Base-by-base conservation (phyloP, 2,113 vertebrate species). In the Catagonus wagneri region DNA sequence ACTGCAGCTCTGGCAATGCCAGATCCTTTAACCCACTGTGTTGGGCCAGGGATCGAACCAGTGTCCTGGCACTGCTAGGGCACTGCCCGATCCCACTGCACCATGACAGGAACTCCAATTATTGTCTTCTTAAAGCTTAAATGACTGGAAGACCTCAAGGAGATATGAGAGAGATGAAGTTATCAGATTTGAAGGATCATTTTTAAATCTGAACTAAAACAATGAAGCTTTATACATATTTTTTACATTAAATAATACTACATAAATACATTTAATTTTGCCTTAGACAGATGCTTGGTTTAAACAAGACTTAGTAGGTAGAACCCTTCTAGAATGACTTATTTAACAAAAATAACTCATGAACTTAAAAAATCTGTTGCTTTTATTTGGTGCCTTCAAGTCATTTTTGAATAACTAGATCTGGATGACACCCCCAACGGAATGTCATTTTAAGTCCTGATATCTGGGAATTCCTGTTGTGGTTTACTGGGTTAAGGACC, bases 341-440 rank as follows among this genome's bases (percentile, higher is more conserved):
- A 89, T n/a, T 5, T 94, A 94, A 80, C 44, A 94, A 90, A 96
- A 65, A 89, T 86, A 85, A 83, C 20, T 97, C 96, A 71, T 14
- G 94, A 58, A 74, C 17, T 7, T 81, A 96, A 79, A 79, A 93
- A 75, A 96, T 79, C 72, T 20, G 75, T 74, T 97, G 96, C 92
- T 88, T 96, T 83, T 96, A 95, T 94, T 69, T 93, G 83, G 68
- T 81, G 56, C 69, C 97, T 98, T 98, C 96, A 98, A 95, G 97
- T 93, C 88, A 80, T 94, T 78, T 92, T 97, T 98, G 83, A 97
- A 94, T 94, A 97, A 98, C 96, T 97, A 76, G 94, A 94, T 97
- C 95, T 95, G 84, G 75, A 87, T 89, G 71, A 94, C 87, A 97
- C 32, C 93, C 58, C 61, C 89, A 94, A 69, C 89, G 50, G 29